Evolutionary conservation across 1,140 invertebrate species (phyloP), one percentile per base, ranked within the genome.

Genomic region (Brachystomella parvula): DNA sequence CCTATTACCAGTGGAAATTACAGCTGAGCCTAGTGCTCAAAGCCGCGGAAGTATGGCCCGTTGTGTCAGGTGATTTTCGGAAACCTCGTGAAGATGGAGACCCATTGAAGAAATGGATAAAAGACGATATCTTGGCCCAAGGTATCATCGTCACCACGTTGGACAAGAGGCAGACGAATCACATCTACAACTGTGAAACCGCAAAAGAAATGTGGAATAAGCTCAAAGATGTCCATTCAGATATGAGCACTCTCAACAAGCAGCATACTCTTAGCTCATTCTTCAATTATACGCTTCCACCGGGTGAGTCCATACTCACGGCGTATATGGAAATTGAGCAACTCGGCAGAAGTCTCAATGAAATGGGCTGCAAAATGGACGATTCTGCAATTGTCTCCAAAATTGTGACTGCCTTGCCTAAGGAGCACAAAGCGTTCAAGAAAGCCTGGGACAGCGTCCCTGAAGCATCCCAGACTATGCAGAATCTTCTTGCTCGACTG

Each of bases 201-300:
- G 70, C 77, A 29, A 64, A 70, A 26, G 74, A 74, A n/a, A 76
- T 78, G 72, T 78, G 74, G 70, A 47, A 69, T 0, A 77, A 76
- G 64, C 49, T 78, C 6, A 69, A 68, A 35, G 31, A 70, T 2
- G 68, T 78, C 0, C 76, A 75, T 66, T 47, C 57, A 2, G 64
- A 66, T 33, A n/a, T 9, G 15, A 66, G 64, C 49, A 32, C 3
- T 2, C 32, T 66, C 28, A 66, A 66, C 59, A 57, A 66, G 31
- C 64, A 66, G 58, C 35, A 53, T 33, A 61, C 58, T 30, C 15
- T 66, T 29, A 26, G 58, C 15, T 26, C 9, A 29, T 66, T 66
- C 31, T 33, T 66, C 17, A 61, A 12, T 2, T 66, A 61, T 35
- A 66, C 62, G 26, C 47, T 62, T 17, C 33, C 9, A 2, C 3